A percentile compares a stretch with the other conserved stretches of the same genome.
phyloP scores from a whole-genome alignment of 2,113 vertebrate genomes.

The Glareola pratincola region DNA sequence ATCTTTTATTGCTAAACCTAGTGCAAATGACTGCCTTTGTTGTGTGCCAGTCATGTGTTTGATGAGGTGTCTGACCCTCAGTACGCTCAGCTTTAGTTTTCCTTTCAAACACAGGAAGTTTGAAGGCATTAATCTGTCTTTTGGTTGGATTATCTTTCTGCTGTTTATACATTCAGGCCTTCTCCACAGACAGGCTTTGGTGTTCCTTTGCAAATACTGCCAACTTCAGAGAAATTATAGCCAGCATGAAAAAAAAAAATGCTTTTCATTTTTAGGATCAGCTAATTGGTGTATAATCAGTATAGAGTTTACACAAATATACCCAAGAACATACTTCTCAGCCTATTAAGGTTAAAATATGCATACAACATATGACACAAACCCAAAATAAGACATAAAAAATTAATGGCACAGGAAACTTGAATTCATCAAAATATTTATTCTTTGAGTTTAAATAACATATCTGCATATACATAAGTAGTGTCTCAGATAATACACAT shows the following conservation, averaged over 20 bases:
- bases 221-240: conserved; percentile 21
- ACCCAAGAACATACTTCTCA: conserved; percentile 24
- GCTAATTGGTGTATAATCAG: conserved; percentile 37
- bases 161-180: neutral
- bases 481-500: neutral
- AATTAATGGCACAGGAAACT: conserved; percentile 17
- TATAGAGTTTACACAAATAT: neutral
- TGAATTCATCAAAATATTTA: conserved; percentile 33
- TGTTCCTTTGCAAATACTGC: neutral
- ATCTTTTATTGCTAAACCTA: neutral
- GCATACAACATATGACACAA: neutral
- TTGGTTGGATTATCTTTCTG: neutral
- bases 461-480: neutral
- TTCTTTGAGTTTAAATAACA: conserved; percentile 11
- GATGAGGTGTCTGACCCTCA: neutral
- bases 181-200: neutral
- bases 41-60: neutral
- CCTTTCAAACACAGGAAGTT: neutral
- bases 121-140: neutral
- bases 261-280: neutral
- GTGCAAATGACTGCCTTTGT: neutral
- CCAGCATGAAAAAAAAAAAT: neutral
- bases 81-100: neutral
- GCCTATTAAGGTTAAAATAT: conserved; percentile 41
- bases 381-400: neutral